Evolutionary conservation across 2,797 vertebrate species (phyloP).

Genomic region (Pseudotriccus pelzelni): DNA sequence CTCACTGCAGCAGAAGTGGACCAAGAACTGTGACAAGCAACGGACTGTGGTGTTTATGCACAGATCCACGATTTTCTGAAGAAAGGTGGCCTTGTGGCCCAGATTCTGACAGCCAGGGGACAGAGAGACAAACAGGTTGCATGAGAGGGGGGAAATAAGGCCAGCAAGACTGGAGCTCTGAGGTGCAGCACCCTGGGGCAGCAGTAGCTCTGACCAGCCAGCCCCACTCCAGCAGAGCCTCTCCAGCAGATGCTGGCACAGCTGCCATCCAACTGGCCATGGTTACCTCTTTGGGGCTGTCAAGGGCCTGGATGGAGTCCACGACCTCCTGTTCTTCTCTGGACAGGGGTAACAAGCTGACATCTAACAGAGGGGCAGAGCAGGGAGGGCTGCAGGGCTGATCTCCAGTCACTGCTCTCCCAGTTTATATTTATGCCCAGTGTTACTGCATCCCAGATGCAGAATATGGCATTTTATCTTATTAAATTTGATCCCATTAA

Average conservation of each 20-base stretch:
- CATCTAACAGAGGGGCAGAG: background rate
- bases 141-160: rapidly evolving
- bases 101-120: background rate
- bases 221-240: background rate
- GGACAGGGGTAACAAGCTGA: background rate
- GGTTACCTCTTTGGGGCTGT: background rate
- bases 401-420: background rate
- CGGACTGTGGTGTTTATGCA: rapidly evolving
- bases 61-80: background rate
- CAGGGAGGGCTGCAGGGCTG: background rate
- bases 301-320: background rate
- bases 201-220: background rate
- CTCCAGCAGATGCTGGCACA: background rate
- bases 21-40: rapidly evolving
- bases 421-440: background rate
- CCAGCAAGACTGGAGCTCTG: background rate
- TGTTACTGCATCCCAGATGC: background rate
- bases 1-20: background rate
- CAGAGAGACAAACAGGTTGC: background rate
- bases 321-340: background rate
- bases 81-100: background rate
- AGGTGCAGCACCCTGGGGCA: background rate
- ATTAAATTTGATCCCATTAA: background rate
- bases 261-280: rapidly evolving
- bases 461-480: background rate